A percentile compares a stretch with the other conserved stretches of the same genome.
Conservation (phyloP, 2,113 vertebrate genomes). For the Fulica atra region DNA sequence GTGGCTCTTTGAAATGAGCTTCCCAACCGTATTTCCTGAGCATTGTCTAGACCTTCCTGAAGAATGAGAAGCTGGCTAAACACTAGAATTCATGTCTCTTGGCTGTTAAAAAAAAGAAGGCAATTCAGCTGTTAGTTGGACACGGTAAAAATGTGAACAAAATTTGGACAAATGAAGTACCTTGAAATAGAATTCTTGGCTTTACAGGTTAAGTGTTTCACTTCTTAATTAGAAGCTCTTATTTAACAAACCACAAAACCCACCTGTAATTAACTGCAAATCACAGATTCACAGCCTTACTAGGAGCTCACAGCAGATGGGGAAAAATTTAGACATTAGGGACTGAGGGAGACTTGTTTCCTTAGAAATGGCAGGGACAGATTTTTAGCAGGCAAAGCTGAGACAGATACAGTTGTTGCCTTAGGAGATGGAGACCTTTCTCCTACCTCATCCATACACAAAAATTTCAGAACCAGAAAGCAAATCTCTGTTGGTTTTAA, state of each 20-base stretch:
- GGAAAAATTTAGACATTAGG: background rate
- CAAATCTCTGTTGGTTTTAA: background rate
- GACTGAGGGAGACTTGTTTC: background rate
- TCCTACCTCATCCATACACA: background rate
- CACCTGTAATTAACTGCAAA: background rate
- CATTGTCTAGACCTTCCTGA: background rate
- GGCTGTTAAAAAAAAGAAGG: background rate
- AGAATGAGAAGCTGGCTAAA: background rate
- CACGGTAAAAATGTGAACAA: background rate
- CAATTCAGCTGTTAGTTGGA: background rate
- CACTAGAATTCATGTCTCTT: background rate
- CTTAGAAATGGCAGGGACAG: background rate
- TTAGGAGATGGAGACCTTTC: background rate
- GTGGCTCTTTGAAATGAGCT: background rate
- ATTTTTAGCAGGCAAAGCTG: background rate
- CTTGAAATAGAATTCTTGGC: background rate
- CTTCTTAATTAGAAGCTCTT: conserved; percentile 1
- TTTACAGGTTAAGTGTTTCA: background rate
- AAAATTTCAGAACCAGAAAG: background rate
- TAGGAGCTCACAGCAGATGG: background rate
- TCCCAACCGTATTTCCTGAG: background rate
- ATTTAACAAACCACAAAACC: background rate
- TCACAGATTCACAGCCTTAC: background rate
- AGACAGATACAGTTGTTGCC: background rate
- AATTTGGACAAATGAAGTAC: background rate